phyloP scores from a whole-genome alignment of 2,113 vertebrate species.

The Hucho hucho region DNA sequence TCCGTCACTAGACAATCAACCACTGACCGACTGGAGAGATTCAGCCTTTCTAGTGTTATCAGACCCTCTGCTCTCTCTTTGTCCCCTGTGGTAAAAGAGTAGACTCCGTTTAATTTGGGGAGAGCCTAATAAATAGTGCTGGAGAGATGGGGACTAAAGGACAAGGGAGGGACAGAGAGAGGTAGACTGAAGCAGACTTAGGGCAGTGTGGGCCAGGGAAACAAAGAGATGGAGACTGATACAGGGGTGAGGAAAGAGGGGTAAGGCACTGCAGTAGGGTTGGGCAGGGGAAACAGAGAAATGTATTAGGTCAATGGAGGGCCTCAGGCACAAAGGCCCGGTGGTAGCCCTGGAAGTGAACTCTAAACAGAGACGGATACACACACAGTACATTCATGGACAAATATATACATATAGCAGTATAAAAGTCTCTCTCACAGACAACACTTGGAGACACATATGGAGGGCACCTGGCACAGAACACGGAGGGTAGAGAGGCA shows the following conservation, averaged over 20 bases:
- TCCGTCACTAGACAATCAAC: conserved; percentile 25
- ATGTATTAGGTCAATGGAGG: not conserved
- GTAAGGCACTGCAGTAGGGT: conserved; percentile 3
- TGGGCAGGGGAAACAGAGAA: not conserved
- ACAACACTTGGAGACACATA: too few relatives aligned
- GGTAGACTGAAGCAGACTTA: not conserved
- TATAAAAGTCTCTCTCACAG: too few relatives aligned
- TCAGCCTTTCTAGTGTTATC: conserved; percentile 2
- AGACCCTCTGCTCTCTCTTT: not conserved
- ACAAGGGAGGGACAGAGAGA: conserved; percentile 2
- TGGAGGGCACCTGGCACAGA: too few relatives aligned
- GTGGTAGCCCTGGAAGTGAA: not conserved
- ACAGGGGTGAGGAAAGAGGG: too few relatives aligned
- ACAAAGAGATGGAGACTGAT: too few relatives aligned
- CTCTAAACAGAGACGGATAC: not conserved
- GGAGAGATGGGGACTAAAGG: not conserved
- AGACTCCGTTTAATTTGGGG: not conserved
- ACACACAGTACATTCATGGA: not conserved
- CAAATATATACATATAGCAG: not conserved
- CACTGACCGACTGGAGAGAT: conserved; percentile 10
- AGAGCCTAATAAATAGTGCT: not conserved
- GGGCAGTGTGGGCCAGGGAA: too few relatives aligned
- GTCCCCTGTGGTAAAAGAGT: not conserved
- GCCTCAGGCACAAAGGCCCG: conserved; percentile 47
- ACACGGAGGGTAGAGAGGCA: not conserved